Evolutionary conservation across 2,888 invertebrate genomes (phyloP), one percentile per base, ranked within the genome.

Genomic region (Cremastinae sp.): DNA sequence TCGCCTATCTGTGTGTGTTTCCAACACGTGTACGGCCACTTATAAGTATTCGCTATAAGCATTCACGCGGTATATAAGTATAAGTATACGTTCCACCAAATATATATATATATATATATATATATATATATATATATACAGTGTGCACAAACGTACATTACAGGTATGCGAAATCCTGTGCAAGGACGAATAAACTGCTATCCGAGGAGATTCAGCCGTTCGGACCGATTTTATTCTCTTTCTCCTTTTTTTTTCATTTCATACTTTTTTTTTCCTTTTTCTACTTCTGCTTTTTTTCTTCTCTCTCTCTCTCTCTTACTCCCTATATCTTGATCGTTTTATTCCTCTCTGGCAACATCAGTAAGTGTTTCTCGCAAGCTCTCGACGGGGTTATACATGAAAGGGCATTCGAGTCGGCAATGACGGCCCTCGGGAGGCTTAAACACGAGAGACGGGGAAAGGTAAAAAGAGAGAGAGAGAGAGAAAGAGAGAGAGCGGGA

Each of bases 341-440:
- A 41, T 54, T 28, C 43, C 34, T 54, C 8, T 41, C 43, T 70
- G 70, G 41, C 61, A 61, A 61, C 61, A 61, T 20, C 43, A 66
- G 51, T 73, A 75, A 75, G 75, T 75, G 70, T 75, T 70, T 61
- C 75, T 61, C 70, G 54, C 65, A 69, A 70, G 59, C 69, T 61
- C 69, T 65, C 64, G 69, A 64, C 53, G 64, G 69, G 76, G 70
- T 65, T 75, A 61, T 59, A 70, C 61, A 70, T 75, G 69, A 73
- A 76, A 76, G 76, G n/a, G 76, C 61, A 76, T 76, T 76, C 59
- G 76, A 80, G 81, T 78, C 79, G 81, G 82, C 74, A 84, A 86
- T 84, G 86, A 85, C 83, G 81, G 83, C 82, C 81, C 85, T 84
- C 80, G 75, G 81, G 83, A 84, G 84, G 84, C 81, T 81, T 75